Evolutionary conservation across 2,888 invertebrate species (phyloP), one percentile per base, ranked within the genome.

Genomic region (Cantharis nigra): DNA sequence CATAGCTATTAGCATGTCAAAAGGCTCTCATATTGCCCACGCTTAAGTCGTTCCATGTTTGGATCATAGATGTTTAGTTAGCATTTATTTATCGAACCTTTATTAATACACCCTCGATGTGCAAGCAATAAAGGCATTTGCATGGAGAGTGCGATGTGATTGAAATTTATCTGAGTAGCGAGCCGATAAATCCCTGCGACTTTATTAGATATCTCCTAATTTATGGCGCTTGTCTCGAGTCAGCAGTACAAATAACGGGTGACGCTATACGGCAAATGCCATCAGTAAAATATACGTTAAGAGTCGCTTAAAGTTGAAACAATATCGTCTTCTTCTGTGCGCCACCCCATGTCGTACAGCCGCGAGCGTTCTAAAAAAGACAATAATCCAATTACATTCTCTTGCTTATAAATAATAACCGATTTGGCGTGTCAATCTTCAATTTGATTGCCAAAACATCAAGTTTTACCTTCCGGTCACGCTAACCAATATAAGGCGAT

Each of bases 191-290:
- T 88, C 88, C 86, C 86, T 85, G 87, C 87, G 87, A 88, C 88
- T 88, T 88, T 88, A 88, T 88, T 88, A 88, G 88, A 88, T 88
- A 88, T 88, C 87, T 87, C 83, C 87, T 88, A 88, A 88, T 88
- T 88, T 88, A 88, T 88, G 84, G 88, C 85, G 84, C 86, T 85
- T 87, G 87, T 87, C 87, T 87, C 85, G 84, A 82, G 82, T 84
- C 84, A 85, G 78, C 85, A 84, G 84, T 85, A 86, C 87, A 85
- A 86, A 87, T 86, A 85, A 85, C 85, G 85, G 81, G 81, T 83
- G 82, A 83, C 84, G 82, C 82, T 84, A 80, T 81, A 82, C 82
- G 82, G 82, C 83, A 85, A 85, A 85, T 74, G 76, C 76, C 78
- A 78, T 77, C 74, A 77, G 79, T 81, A 79, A 81, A 80, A 80